Percentiles rank a stretch among this genome's conserved stretches.
Conservation (phyloP, 2,888 invertebrate genomes). For the Dicycla oo region DNA sequence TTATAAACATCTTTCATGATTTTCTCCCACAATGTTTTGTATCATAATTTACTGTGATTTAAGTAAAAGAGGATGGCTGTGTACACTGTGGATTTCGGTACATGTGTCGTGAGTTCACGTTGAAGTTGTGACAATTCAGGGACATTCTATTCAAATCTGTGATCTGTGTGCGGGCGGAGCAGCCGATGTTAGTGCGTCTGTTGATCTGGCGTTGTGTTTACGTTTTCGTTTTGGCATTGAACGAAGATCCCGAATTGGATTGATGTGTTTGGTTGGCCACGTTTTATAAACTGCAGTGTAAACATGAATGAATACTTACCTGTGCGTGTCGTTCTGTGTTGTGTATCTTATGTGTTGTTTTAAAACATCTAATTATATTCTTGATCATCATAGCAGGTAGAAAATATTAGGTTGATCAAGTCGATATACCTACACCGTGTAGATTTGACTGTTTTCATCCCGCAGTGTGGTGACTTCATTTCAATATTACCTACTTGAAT, state of each 20-base stretch:
- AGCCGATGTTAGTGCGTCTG: constrained; percentile 78
- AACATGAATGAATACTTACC: constrained; percentile 75
- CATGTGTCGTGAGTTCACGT: constrained; percentile 70
- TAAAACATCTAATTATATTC: constrained; percentile 3
- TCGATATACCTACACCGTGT: constrained; percentile 12
- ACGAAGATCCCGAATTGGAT: constrained; percentile 85
- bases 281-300: constrained; percentile 75
- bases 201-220: constrained; percentile 85
- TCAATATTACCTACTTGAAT: neutral
- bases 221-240: constrained; percentile 86
- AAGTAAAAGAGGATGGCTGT: constrained; percentile 66
- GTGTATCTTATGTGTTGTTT: constrained; percentile 27
- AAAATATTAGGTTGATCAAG: constrained; percentile 16
- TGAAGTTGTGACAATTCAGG: constrained; percentile 75
- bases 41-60: constrained; percentile 69
- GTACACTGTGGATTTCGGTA: constrained; percentile 71
- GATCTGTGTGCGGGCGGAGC: constrained; percentile 71
- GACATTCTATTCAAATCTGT: constrained; percentile 74
- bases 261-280: constrained; percentile 79
- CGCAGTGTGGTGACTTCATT: constrained; percentile 8
- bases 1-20: constrained; percentile 52
- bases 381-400: constrained; percentile 4
- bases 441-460: constrained; percentile 20
- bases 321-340: constrained; percentile 59
- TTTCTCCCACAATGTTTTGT: constrained; percentile 66